Percentiles rank a stretch among this genome's conserved stretches.
Evolutionary conservation across 2,113 vertebrate genomes (phyloP).

Genomic region (Carassius carassius): DNA sequence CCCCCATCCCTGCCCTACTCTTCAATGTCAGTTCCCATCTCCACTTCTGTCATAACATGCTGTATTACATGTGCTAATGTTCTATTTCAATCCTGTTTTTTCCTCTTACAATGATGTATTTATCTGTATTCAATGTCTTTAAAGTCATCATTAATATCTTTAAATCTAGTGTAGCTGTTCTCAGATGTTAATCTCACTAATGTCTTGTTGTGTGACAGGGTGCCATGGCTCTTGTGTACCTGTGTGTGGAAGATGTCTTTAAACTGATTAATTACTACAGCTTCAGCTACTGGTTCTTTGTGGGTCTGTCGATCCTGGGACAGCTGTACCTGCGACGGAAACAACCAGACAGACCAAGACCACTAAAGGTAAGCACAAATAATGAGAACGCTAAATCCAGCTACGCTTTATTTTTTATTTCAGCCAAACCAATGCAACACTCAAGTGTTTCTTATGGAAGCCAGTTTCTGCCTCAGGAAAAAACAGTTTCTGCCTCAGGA

Average conservation of each 20-base stretch:
- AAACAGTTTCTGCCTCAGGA: not conserved
- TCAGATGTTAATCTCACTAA: not conserved
- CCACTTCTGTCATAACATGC: not conserved
- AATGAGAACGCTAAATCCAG: not conserved
- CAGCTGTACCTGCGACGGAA: conserved; percentile 92
- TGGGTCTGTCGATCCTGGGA: conserved; percentile 88
- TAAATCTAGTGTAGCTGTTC: not conserved
- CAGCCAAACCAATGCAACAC: not conserved
- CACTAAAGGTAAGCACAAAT: conserved; percentile 83
- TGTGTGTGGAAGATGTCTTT: conserved; percentile 92
- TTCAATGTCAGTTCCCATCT: conserved; percentile 83
- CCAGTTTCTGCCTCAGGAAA: not conserved
- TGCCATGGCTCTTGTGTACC: conserved; percentile 85
- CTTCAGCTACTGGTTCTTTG: conserved; percentile 96
- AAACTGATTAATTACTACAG: conserved; percentile 93
- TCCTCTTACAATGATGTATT: not conserved
- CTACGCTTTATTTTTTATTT: not conserved
- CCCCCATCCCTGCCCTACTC: conserved; percentile 86
- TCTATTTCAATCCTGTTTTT: not conserved
- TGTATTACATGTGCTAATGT: not conserved
- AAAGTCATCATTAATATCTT: not conserved
- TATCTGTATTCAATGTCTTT: not conserved
- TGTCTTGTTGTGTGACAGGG: conserved; percentile 69
- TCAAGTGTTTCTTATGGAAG: not conserved
- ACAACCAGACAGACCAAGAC: conserved; percentile 80